phyloP scores from a whole-genome alignment of 2,113 vertebrate species.

The Sinocyclocheilus anophthalmus region DNA sequence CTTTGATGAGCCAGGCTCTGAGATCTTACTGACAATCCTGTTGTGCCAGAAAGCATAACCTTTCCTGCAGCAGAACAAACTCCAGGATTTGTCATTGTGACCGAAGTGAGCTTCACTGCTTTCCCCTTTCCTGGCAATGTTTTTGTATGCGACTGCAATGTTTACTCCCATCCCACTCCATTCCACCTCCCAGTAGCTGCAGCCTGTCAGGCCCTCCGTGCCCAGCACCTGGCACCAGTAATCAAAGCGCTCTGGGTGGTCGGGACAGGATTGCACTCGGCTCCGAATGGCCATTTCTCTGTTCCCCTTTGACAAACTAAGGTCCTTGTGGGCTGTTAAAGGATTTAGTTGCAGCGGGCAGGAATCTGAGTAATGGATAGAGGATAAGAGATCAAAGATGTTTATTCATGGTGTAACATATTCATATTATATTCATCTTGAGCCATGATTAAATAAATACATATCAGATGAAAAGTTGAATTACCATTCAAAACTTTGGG shows the following conservation, averaged over 20 bases:
- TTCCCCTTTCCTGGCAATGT: constrained; percentile 53
- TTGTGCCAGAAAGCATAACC: constrained; percentile 73
- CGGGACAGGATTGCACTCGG: constrained; percentile 32
- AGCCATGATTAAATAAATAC: too few relatives aligned
- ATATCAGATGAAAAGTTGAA: too few relatives aligned
- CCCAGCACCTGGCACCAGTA: constrained; percentile 79
- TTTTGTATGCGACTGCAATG: constrained; percentile 42
- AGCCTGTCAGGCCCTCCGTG: constrained; percentile 57
- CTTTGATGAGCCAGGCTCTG: neutral
- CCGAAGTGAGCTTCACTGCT: constrained; percentile 71
- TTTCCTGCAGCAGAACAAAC: constrained; percentile 75
- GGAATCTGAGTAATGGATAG: constrained; percentile 32
- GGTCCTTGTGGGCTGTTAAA: constrained; percentile 46
- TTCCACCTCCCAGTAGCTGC: constrained; percentile 77
- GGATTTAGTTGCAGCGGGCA: too few relatives aligned
- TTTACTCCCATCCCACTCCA: constrained; percentile 60
- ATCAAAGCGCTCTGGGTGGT: constrained; percentile 67
- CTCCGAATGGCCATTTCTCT: neutral
- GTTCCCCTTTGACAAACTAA: constrained; percentile 36
- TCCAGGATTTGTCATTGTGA: constrained; percentile 74
- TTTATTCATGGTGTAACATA: constrained; percentile 43
- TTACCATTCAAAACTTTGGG: neutral
- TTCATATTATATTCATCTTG: too few relatives aligned
- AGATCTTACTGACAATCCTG: constrained; percentile 24
- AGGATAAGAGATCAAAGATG: neutral